A percentile compares a stretch with the other conserved stretches of the same genome.
Conservation (phyloP, 2,888 invertebrate species). For the Petrolisthes cinctipes region DNA sequence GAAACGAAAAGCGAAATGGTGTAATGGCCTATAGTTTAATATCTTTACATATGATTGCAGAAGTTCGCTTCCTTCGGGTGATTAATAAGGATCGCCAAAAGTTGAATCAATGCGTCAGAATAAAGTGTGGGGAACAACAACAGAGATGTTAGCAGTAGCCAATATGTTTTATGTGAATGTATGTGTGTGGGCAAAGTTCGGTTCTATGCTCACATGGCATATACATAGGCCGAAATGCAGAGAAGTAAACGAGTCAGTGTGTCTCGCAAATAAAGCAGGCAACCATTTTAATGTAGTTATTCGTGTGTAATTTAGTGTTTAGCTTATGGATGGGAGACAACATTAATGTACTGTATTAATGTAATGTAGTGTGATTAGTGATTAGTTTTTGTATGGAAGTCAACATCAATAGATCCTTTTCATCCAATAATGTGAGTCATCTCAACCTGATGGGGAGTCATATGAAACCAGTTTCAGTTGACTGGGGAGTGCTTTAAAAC, state of each 20-base stretch:
- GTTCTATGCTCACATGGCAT: no score
- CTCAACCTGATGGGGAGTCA: background rate
- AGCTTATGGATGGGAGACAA: slow-evolving; percentile 15
- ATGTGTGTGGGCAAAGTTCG: slow-evolving; percentile 17
- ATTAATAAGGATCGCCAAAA: no score
- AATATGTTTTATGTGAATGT: slow-evolving; percentile 17
- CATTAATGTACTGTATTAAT: slow-evolving; percentile 11
- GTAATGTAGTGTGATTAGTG: slow-evolving; percentile 13
- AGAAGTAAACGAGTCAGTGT: slow-evolving; percentile 30
- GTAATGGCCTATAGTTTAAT: no score
- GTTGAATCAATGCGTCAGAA: slow-evolving; percentile 30
- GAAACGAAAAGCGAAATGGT: no score
- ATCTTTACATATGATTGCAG: no score
- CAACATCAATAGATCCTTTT: slow-evolving; percentile 21
- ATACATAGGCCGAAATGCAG: slow-evolving; percentile 28
- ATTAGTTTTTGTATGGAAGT: slow-evolving; percentile 18
- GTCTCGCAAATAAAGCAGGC: slow-evolving; percentile 25
- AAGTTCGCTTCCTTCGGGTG: no score
- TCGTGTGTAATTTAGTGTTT: slow-evolving; percentile 24
- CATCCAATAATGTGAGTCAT: slow-evolving; percentile 4
- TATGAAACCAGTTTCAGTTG: slow-evolving; percentile 28
- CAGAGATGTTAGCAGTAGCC: slow-evolving; percentile 27
- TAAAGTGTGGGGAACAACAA: no score
- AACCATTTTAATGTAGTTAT: no score
- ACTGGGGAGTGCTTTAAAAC: slow-evolving; percentile 22